Percentiles rank a stretch among this genome's conserved stretches.
phyloP scores from a whole-genome alignment of 2,797 vertebrate species.

The Paramormyrops hopkinsi region DNA sequence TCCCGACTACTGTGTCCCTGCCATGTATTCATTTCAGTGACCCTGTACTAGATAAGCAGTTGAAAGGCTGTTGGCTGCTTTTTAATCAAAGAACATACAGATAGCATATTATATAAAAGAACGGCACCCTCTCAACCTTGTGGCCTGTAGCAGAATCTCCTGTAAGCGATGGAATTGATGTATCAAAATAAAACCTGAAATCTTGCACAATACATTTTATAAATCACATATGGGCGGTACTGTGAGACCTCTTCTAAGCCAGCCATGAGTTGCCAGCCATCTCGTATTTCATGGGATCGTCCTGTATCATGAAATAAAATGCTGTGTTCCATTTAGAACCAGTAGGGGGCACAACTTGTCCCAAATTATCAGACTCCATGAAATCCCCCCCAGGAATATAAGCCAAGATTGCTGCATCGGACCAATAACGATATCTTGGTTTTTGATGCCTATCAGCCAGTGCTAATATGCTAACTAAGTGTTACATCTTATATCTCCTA shows the following conservation, averaged over 20 bases:
- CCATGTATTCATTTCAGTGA: background rate
- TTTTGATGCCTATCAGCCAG: background rate
- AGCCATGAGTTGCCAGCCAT: background rate
- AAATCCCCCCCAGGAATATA: background rate
- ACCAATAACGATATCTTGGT: background rate
- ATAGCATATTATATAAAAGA: background rate
- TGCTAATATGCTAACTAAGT: background rate
- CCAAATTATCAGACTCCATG: background rate
- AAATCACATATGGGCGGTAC: background rate
- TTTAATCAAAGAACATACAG: background rate
- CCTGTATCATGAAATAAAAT: background rate
- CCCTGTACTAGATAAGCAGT: background rate
- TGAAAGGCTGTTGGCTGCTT: background rate
- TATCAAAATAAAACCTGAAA: background rate
- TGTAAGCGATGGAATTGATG: background rate
- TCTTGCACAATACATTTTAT: background rate
- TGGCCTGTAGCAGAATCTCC: background rate
- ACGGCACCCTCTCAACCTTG: background rate
- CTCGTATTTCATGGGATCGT: background rate
- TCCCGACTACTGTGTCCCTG: background rate
- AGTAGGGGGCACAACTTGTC: background rate
- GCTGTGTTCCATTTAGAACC: background rate
- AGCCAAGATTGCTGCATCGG: background rate
- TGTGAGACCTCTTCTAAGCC: background rate
- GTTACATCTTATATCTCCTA: background rate